Conservation (phyloP, 1,140 invertebrate genomes). For the Lepidotrigona ventralis region DNA sequence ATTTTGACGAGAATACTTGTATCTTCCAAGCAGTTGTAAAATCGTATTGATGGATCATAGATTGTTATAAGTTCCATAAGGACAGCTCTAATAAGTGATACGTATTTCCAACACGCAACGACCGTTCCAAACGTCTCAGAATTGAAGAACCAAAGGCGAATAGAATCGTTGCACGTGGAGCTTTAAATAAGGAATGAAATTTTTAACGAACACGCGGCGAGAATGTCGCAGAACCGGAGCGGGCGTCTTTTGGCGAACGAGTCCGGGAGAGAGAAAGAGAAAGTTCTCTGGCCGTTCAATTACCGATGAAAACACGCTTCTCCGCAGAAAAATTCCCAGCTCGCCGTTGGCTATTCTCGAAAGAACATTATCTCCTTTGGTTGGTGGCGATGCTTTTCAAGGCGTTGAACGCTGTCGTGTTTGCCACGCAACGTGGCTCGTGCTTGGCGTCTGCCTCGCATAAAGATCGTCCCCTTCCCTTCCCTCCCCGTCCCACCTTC, state of each 20-base stretch:
- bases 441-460: constrained; percentile 9
- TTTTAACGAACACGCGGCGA: constrained; percentile 22
- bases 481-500: neutral
- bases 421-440: constrained; percentile 10
- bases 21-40: too few species aligned
- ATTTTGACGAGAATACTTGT: too few species aligned
- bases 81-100: too few species aligned
- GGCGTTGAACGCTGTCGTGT: neutral
- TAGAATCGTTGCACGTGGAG: neutral
- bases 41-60: too few species aligned
- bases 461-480: constrained; percentile 28
- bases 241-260: constrained; percentile 26
- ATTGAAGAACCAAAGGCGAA: neutral
- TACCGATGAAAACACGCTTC: constrained; percentile 49
- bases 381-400: neutral
- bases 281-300: constrained; percentile 43
- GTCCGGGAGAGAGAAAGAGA: neutral
- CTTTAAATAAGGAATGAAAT: constrained; percentile 28
- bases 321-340: neutral
- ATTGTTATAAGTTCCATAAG: too few species aligned
- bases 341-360: constrained; percentile 41
- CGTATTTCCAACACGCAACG: too few species aligned
- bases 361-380: constrained; percentile 38
- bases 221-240: neutral
- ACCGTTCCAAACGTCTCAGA: too few species aligned